Evolutionary conservation across 2,888 invertebrate species (phyloP).

Genomic region (Gisinianus flammeolus): DNA sequence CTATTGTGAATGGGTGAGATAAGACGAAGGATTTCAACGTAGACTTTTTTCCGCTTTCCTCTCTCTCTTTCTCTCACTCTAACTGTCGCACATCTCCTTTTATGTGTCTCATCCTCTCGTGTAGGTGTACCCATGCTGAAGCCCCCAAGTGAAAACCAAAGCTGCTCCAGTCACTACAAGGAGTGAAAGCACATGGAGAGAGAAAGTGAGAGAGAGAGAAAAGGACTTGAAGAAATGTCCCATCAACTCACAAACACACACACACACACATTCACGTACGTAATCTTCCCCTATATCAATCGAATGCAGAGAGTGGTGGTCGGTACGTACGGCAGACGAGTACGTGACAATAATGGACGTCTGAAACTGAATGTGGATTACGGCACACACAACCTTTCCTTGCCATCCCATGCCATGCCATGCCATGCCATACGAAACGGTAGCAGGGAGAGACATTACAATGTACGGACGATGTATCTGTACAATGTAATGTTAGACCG

Average conservation of each 20-base stretch:
- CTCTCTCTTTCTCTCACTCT: background rate
- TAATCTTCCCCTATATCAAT: background rate
- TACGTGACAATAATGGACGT: background rate
- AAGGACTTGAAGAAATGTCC: background rate
- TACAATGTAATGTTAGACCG: slow-evolving; percentile 31
- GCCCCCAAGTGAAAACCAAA: background rate
- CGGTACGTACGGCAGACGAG: background rate
- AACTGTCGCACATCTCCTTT: background rate
- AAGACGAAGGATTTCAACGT: background rate
- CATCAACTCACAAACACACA: too few species aligned
- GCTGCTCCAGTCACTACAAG: background rate
- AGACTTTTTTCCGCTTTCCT: background rate
- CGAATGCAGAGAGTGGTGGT: background rate
- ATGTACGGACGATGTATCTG: background rate
- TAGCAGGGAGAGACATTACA: background rate
- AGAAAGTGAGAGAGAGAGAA: slow-evolving; percentile 10
- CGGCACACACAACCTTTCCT: background rate
- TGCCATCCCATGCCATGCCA: too few species aligned
- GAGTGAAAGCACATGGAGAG: background rate
- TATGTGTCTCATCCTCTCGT: too few species aligned
- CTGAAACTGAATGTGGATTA: background rate
- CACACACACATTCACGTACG: too few species aligned
- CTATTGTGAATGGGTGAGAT: background rate
- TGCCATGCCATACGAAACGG: too few species aligned
- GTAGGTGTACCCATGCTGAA: background rate